These are phyloP conservation scores for Holacanthella duospinosa DNA, from an alignment of 2,888 invertebrate species.

Conservation along the genomic window DNA sequence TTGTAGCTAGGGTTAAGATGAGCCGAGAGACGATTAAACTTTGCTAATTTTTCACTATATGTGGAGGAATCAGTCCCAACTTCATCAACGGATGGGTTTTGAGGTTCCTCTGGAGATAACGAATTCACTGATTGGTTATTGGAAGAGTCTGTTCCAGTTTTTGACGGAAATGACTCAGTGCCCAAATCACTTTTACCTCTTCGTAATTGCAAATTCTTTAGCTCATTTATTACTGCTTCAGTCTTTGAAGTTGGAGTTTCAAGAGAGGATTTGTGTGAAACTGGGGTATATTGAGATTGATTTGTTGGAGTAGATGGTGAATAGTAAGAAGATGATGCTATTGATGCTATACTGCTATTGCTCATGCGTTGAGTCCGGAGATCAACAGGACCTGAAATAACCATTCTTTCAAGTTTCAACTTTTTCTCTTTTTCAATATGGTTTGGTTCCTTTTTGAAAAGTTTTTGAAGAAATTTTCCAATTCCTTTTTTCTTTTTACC, in stretches of 20 bases:
- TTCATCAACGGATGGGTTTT: no score
- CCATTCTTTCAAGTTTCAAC: conserved; percentile 13
- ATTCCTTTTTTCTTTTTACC: conserved; percentile 22
- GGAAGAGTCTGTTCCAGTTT: background rate
- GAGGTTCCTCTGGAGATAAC: no score
- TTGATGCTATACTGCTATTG: no score
- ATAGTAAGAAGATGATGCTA: no score
- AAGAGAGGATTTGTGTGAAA: background rate
- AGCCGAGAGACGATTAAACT: conserved; percentile 30
- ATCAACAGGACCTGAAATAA: conserved; percentile 33
- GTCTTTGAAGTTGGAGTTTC: background rate
- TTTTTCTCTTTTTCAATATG: conserved; percentile 19
- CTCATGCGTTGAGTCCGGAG: conserved; percentile 10
- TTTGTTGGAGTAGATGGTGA: no score
- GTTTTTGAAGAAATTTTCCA: conserved; percentile 31
- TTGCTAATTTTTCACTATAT: conserved; percentile 28
- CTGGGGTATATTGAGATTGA: background rate
- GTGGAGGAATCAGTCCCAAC: conserved; percentile 10
- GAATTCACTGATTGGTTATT: background rate
- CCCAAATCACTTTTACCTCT: background rate
- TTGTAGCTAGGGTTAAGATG: conserved; percentile 28
- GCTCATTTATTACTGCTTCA: background rate
- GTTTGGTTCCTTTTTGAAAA: conserved; percentile 24
- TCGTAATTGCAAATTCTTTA: background rate
- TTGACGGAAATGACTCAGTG: no score